These are phyloP conservation scores for Dolichoris vasculosae DNA, from an alignment of 1,140 invertebrate species.

Conservation along the genomic window DNA sequence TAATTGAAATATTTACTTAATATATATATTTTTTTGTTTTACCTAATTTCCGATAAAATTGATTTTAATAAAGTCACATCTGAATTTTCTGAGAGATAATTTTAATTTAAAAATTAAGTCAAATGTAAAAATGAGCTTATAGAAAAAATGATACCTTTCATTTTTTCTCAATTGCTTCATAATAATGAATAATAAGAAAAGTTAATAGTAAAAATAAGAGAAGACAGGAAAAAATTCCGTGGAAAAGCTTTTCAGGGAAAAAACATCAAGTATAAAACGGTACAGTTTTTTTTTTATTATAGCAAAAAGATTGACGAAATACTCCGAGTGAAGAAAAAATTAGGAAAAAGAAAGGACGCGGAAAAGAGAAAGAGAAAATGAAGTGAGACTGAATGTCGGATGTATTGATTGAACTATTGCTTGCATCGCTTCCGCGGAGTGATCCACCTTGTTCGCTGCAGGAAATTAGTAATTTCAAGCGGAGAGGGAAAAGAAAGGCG, in stretches of 20 bases:
- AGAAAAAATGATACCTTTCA: not conserved
- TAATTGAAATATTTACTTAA: no score
- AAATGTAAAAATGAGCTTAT: no score
- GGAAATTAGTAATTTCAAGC: slow-evolving; percentile 65
- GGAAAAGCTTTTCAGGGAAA: slow-evolving; percentile 6
- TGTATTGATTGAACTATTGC: slow-evolving; percentile 59
- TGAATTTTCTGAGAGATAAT: no score
- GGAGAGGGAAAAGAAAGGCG: slow-evolving; percentile 38
- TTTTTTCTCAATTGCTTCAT: not conserved
- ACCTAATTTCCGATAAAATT: no score
- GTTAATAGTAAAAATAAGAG: not conserved
- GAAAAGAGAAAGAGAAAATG: slow-evolving; percentile 12
- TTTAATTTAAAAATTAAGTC: no score
- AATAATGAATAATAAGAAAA: not conserved
- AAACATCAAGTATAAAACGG: slow-evolving; percentile 16
- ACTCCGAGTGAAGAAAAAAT: not conserved
- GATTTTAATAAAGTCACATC: no score
- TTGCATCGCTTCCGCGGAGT: slow-evolving; percentile 39
- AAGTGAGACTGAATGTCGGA: slow-evolving; percentile 22
- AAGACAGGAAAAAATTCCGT: not conserved
- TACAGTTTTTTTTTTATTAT: slow-evolving; percentile 21
- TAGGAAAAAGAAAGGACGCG: slow-evolving; percentile 19
- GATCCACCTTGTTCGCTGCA: slow-evolving; percentile 59
- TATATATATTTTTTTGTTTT: no score
- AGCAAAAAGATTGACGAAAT: not conserved